Conservation (phyloP, 2,888 invertebrate genomes). For the Ypsolopha sequella region DNA sequence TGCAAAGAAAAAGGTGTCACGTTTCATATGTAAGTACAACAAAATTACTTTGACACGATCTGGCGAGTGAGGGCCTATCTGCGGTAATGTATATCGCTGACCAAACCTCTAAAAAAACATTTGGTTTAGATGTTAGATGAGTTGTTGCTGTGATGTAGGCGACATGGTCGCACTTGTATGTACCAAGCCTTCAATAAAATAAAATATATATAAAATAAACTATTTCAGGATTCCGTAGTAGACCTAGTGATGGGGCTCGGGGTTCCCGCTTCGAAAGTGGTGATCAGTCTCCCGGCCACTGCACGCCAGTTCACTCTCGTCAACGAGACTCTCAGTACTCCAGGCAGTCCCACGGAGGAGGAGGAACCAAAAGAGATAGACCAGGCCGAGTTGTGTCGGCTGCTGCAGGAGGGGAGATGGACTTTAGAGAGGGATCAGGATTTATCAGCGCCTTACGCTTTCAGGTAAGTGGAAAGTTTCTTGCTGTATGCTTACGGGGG, state of each 20-base stretch:
- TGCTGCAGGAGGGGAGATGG: conserved; percentile 74
- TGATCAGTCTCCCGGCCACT: conserved; percentile 78
- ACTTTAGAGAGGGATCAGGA: conserved; percentile 83
- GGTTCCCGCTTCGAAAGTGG: conserved; percentile 76
- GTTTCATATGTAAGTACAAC: too few species aligned
- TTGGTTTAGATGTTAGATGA: too few species aligned
- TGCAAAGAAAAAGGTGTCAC: too few species aligned
- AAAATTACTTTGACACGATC: too few species aligned
- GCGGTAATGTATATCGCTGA: too few species aligned
- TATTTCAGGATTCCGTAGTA: conserved; percentile 77
- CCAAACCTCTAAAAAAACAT: too few species aligned
- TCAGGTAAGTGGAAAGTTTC: conserved; percentile 54
- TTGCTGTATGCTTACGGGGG: too few species aligned
- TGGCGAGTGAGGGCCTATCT: too few species aligned
- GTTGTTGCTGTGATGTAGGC: too few species aligned
- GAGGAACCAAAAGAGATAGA: conserved; percentile 67
- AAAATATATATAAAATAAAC: too few species aligned
- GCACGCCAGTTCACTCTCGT: conserved; percentile 76
- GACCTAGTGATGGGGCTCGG: conserved; percentile 80
- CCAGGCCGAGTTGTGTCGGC: conserved; percentile 72
- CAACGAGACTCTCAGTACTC: conserved; percentile 75
- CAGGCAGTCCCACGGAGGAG: conserved; percentile 74
- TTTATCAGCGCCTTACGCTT: conserved; percentile 82
- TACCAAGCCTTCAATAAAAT: too few species aligned
- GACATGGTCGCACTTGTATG: too few species aligned